phyloP scores from a whole-genome alignment of 64 coral and sea anemone genomes.

The Porites lutea region DNA sequence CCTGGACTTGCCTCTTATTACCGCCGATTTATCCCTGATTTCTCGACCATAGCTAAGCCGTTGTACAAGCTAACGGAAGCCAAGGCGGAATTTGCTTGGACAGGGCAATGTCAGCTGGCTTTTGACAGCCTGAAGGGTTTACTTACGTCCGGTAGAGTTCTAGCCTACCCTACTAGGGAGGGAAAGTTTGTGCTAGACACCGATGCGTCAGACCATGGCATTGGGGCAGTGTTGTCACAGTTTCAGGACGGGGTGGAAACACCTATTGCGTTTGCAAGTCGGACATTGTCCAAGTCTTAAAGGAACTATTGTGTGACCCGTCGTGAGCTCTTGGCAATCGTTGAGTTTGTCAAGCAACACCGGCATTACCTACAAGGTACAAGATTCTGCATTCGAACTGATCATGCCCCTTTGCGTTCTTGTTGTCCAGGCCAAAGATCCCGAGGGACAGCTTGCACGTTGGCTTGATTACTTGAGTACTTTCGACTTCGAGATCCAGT shows the following conservation, averaged over 20 bases:
- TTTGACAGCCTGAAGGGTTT: neutral
- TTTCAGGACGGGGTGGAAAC: constrained; percentile 33
- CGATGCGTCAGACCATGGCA: constrained; percentile 17
- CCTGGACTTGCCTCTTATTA: constrained; percentile 11
- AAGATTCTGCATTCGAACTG: neutral
- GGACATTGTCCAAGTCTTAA: constrained; percentile 1
- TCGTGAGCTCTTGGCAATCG: neutral
- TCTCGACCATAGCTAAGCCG: neutral
- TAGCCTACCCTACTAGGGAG: neutral
- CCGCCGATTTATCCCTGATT: constrained; percentile 11
- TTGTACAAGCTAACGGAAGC: neutral
- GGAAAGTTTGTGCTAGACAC: constrained; percentile 28
- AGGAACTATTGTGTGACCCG: constrained; percentile 35
- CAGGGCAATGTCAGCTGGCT: neutral
- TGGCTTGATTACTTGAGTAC: constrained; percentile 14
- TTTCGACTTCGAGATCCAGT: neutral
- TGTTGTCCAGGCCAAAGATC: constrained; percentile 29
- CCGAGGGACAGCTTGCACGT: constrained; percentile 9
- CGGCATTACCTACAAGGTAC: constrained; percentile 40
- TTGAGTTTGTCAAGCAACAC: neutral
- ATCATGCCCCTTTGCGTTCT: constrained; percentile 13
- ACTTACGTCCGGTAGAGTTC: neutral
- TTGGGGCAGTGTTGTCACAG: constrained; percentile 39
- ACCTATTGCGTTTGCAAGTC: constrained; percentile 29
- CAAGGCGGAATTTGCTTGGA: constrained; percentile 14